Conservation (phyloP, 2,113 vertebrate species). For the Lichenostomus cassidix region DNA sequence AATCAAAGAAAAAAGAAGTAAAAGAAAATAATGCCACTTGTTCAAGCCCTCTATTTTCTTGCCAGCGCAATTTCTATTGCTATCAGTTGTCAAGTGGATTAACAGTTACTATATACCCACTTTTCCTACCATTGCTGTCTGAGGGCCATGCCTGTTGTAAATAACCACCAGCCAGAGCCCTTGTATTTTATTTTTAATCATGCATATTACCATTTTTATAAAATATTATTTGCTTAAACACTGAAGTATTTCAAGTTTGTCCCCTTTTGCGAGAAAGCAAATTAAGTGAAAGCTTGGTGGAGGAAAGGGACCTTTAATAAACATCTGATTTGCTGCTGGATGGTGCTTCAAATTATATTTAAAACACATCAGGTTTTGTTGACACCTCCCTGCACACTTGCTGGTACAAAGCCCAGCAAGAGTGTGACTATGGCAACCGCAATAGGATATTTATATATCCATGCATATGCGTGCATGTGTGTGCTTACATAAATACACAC, state of each 20-base stretch:
- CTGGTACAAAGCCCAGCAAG: slow-evolving; percentile 47
- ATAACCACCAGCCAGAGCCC: not conserved
- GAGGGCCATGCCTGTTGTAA: slow-evolving; percentile 8
- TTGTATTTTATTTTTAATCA: slow-evolving; percentile 51
- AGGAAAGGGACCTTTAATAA: slow-evolving; percentile 48
- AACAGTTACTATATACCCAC: slow-evolving; percentile 12
- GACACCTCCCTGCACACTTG: slow-evolving; percentile 60
- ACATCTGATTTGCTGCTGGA: slow-evolving; percentile 57
- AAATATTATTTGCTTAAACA: slow-evolving; percentile 52
- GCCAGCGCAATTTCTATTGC: not conserved
- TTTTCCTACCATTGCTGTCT: slow-evolving; percentile 11
- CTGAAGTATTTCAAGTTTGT: slow-evolving; percentile 36
- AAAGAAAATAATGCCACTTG: not conserved
- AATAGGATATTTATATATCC: slow-evolving; percentile 36
- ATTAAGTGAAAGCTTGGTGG: slow-evolving; percentile 1
- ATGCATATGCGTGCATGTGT: not conserved
- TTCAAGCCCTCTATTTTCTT: not conserved
- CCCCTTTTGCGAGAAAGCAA: slow-evolving; percentile 23
- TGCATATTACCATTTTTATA: slow-evolving; percentile 16
- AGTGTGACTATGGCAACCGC: slow-evolving; percentile 72
- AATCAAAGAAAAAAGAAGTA: not conserved
- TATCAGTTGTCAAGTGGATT: slow-evolving; percentile 37
- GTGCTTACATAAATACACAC: not conserved
- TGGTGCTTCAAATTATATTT: slow-evolving; percentile 49
- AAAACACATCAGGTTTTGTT: slow-evolving; percentile 65